phyloP scores from a whole-genome alignment of 2,888 invertebrate species.

The Galeruca laticollis region DNA sequence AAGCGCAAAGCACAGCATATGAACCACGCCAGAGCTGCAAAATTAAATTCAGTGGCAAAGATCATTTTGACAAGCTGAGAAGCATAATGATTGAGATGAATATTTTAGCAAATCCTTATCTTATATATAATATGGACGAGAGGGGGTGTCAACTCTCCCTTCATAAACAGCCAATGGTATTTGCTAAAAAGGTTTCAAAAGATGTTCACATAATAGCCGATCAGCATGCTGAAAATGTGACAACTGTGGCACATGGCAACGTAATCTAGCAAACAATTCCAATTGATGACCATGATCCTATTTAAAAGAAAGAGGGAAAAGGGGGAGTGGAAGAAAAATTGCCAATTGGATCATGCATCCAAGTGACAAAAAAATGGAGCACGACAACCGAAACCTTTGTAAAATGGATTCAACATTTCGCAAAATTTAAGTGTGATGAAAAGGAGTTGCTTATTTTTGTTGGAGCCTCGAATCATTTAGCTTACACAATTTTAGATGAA shows the following conservation, averaged over 20 bases:
- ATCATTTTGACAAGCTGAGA: conserved; percentile 16
- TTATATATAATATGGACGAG: conserved; percentile 56
- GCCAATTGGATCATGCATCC: no score
- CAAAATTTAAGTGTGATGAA: conserved; percentile 6
- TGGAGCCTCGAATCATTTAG: conserved; percentile 20
- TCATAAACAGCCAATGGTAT: conserved; percentile 53
- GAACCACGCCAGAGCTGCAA: conserved; percentile 53
- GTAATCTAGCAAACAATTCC: conserved; percentile 55
- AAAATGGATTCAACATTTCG: no score
- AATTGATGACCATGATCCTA: conserved; percentile 55
- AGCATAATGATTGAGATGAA: conserved; percentile 44
- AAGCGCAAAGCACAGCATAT: not conserved
- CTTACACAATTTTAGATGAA: conserved; percentile 12
- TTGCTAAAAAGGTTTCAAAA: conserved; percentile 54
- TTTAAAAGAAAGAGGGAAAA: conserved; percentile 54
- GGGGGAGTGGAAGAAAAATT: conserved; percentile 44
- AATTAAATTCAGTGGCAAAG: conserved; percentile 46
- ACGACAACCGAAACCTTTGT: no score
- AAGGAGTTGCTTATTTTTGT: conserved; percentile 26
- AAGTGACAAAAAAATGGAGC: no score
- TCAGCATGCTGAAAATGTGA: conserved; percentile 53
- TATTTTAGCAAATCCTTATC: conserved; percentile 38
- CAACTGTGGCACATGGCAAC: conserved; percentile 51
- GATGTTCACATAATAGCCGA: conserved; percentile 53
- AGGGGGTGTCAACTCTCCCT: conserved; percentile 53